Conservation (phyloP, 1,140 invertebrate species). For the Caenorhabditis briggsae region DNA sequence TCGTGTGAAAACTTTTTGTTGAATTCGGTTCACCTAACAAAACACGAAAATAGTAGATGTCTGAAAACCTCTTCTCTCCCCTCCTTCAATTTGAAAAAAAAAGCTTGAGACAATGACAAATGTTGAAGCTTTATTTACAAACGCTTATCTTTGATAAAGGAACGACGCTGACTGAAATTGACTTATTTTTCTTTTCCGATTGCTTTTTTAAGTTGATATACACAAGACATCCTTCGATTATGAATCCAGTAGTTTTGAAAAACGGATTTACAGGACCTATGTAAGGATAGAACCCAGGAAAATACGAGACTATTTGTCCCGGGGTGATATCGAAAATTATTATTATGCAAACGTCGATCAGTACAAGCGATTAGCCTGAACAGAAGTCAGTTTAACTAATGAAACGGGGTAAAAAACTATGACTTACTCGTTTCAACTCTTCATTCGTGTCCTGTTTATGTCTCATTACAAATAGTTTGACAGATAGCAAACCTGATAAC, state of each 20-base stretch:
- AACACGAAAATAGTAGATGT: too few relatives aligned
- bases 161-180: too few relatives aligned
- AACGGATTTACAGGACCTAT: neutral
- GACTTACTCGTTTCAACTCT: neutral
- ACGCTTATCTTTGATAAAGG: too few relatives aligned
- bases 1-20: too few relatives aligned
- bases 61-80: too few relatives aligned
- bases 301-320: neutral
- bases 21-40: too few relatives aligned
- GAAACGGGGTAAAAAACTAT: neutral
- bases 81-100: too few relatives aligned
- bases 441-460: neutral
- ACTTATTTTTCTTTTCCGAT: neutral
- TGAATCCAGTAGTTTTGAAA: neutral
- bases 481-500: neutral
- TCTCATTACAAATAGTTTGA: neutral
- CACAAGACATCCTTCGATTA: neutral
- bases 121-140: too few relatives aligned
- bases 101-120: too few relatives aligned
- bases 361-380: constrained; percentile 1
- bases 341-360: neutral
- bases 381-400: neutral
- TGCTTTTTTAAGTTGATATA: neutral
- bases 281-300: neutral
- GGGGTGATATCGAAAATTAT: neutral